Evolutionary conservation across 1,140 invertebrate genomes (phyloP), one percentile per base, ranked within the genome.

Genomic region (Lepeophtheirus salmonis): DNA sequence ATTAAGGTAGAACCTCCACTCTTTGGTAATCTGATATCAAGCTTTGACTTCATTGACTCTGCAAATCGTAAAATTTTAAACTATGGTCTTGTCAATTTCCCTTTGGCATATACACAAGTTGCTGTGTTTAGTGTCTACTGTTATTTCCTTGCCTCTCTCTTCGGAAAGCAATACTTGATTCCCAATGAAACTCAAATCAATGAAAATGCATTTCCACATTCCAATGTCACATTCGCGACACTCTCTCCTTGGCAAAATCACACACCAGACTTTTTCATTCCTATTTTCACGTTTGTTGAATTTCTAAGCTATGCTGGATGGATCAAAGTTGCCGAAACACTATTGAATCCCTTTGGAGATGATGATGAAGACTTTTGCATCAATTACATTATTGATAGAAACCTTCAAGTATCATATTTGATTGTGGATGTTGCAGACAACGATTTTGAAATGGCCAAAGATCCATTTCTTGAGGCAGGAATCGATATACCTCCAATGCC

Each of bases 301-400:
- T 95, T 95, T 70, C 86, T 88, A 69, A 94, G 95, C 73, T 95
- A 94, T 75, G 83, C 95, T 66, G 90, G 91, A 20, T 95, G 90
- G 90, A 72, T 96, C 23, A 94, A 95, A 79, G 87, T 91, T 16
- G 87, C 87, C 13, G 87, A 90, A 71, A 85, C 88, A 2, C 74
- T 89, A 57, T 89, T 89, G 60, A 89, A 88, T 75, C 86, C 86
- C 2, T 94, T 92, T 68, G 89, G 89, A 6, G 88, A 94, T 75
- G 89, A 94, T 68, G 89, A 95, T 67, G 88, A 94, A 67, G 89
- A 94, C 70, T 90, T 89, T 67, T 89, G 92, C 41, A 67, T 12
- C 20, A 60, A 60, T 21, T 60, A 60, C 30, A 21, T 60, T 21
- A 57, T 51, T 41, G 57, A 60, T 49, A 16, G 57, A 50, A 60